These are phyloP conservation scores for Sporophila hypoxantha DNA, from an alignment of 2,113 vertebrate genomes.

Conservation along the genomic window DNA sequence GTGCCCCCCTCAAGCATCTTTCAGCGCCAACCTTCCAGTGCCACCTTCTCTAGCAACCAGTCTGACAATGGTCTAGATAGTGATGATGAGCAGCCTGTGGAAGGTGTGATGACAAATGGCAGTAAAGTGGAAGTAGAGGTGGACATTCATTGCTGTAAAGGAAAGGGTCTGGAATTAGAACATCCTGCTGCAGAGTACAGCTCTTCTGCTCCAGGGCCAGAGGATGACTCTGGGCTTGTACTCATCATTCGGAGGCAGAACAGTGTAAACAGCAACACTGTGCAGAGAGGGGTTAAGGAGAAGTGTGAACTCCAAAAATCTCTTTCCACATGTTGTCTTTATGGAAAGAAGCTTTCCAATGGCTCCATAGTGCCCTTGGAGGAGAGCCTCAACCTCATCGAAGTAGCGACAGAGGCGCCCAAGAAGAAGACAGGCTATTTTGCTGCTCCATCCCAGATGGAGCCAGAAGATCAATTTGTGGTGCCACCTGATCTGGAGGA, in stretches of 20 bases:
- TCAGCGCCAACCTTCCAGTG: conserved; percentile 88
- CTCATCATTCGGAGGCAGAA: conserved; percentile 80
- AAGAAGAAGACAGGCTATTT: conserved; percentile 96
- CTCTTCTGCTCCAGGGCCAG: conserved; percentile 9
- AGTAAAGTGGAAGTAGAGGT: conserved; percentile 95
- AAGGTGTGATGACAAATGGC: conserved; percentile 90
- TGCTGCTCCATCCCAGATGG: conserved; percentile 88
- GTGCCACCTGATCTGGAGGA: conserved; percentile 90
- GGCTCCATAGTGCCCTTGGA: conserved; percentile 91
- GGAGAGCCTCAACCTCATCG: conserved; percentile 91
- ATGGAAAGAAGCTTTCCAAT: conserved; percentile 91
- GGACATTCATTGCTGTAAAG: conserved; percentile 91
- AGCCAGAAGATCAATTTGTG: conserved; percentile 92
- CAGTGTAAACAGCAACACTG: conserved; percentile 80
- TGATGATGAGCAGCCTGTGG: conserved; percentile 88
- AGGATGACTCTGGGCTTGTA: conserved; percentile 62
- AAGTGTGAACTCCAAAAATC: conserved; percentile 87
- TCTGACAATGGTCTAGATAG: conserved; percentile 95
- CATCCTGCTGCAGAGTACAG: not conserved
- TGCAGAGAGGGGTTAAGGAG: conserved; percentile 76
- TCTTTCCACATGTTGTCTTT: conserved; percentile 85
- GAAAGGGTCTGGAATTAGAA: conserved; percentile 58
- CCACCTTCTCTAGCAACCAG: conserved; percentile 91
- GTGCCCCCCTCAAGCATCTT: conserved; percentile 73
- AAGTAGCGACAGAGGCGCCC: conserved; percentile 92